phyloP scores from a whole-genome alignment of 2,888 invertebrate genomes.

The Eilema depressum region DNA sequence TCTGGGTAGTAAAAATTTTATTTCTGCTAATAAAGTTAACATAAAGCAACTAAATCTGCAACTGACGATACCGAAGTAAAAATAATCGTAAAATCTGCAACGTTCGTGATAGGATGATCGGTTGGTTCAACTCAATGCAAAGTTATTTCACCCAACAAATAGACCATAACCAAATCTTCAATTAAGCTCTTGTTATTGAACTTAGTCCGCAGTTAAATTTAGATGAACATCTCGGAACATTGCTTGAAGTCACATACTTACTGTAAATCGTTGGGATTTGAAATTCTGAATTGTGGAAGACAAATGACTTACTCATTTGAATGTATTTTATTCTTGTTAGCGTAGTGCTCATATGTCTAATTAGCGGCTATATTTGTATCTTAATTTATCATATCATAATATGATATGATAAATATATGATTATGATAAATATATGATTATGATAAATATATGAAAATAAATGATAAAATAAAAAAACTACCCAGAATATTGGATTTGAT shows the following conservation, averaged over 20 bases:
- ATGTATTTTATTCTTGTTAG: neutral
- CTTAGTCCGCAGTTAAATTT: slow-evolving; percentile 22
- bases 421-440: too few relatives aligned
- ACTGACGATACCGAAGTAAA: neutral
- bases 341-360: neutral
- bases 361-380: neutral
- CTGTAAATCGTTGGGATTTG: slow-evolving; percentile 7
- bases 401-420: too few relatives aligned
- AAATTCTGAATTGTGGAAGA: slow-evolving; percentile 10
- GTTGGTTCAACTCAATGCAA: slow-evolving; percentile 14
- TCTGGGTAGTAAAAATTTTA: too few relatives aligned
- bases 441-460: too few relatives aligned
- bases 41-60: neutral
- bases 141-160: slow-evolving; percentile 31
- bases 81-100: neutral
- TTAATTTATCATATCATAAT: too few relatives aligned
- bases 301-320: neutral
- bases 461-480: too few relatives aligned
- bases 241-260: slow-evolving; percentile 8
- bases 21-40: neutral
- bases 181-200: slow-evolving; percentile 27
- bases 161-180: slow-evolving; percentile 15
- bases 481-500: too few relatives aligned
- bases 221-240: slow-evolving; percentile 12
- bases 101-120: slow-evolving; percentile 1